A percentile compares a stretch with the other conserved stretches of the same genome.
phyloP scores from a whole-genome alignment of 2,888 invertebrate species.

The Morpho helenor region DNA sequence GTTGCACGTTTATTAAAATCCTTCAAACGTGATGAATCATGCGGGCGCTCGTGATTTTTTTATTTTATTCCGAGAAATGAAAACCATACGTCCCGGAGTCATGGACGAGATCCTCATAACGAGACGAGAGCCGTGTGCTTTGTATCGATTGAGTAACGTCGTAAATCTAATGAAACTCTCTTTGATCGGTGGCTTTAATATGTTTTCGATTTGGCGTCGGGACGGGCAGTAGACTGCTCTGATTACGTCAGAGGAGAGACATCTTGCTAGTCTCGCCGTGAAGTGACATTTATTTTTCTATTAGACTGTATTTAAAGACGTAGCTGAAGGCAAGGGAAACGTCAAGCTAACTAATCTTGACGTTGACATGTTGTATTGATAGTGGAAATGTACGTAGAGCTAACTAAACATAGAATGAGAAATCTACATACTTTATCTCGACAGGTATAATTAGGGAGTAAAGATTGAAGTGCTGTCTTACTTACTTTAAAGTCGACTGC shows the following conservation, averaged over 20 bases:
- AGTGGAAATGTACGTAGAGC: slow-evolving; percentile 22
- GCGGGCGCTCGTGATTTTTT: neutral
- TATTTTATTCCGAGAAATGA: neutral
- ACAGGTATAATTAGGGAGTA: slow-evolving; percentile 34
- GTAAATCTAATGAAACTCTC: slow-evolving; percentile 44
- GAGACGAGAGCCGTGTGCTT: slow-evolving; percentile 24
- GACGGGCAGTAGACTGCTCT: slow-evolving; percentile 55
- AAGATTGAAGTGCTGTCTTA: slow-evolving; percentile 38
- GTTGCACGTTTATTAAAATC: slow-evolving; percentile 5
- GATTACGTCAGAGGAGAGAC: slow-evolving; percentile 61
- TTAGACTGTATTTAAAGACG: slow-evolving; percentile 46
- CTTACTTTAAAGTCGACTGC: slow-evolving; percentile 42
- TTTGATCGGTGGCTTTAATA: slow-evolving; percentile 71
- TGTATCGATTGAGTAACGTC: slow-evolving; percentile 26
- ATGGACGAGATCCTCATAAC: slow-evolving; percentile 18
- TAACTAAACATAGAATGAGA: slow-evolving; percentile 21
- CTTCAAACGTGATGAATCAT: slow-evolving; percentile 6
- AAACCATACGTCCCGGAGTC: slow-evolving; percentile 10
- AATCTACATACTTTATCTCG: slow-evolving; percentile 25
- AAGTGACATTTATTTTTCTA: slow-evolving; percentile 55
- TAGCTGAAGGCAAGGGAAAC: slow-evolving; percentile 43
- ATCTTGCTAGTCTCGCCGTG: slow-evolving; percentile 52
- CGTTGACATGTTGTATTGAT: slow-evolving; percentile 23
- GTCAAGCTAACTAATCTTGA: slow-evolving; percentile 33
- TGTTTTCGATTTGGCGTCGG: slow-evolving; percentile 65